A percentile compares a stretch with the other conserved stretches of the same genome.
phyloP scores from a whole-genome alignment of 2,888 invertebrate species.

The Drosophila anceps region DNA sequence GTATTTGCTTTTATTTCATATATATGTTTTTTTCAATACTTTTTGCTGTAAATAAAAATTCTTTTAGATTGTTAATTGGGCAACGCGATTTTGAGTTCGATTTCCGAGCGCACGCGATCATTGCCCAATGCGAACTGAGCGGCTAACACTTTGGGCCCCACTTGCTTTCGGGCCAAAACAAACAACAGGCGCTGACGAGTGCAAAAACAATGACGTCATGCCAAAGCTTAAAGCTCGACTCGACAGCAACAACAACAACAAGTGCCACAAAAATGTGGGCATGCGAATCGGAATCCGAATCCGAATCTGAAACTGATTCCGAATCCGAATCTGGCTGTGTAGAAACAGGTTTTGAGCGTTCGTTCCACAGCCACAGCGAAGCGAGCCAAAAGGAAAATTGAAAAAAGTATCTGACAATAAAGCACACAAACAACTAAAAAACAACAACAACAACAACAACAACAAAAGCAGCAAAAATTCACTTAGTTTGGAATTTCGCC shows the following conservation, averaged over 20 bases:
- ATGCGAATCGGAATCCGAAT: slow-evolving; percentile 66
- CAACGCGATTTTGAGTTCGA: slow-evolving; percentile 32
- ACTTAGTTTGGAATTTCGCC: slow-evolving; percentile 81
- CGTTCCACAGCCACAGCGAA: slow-evolving; percentile 71
- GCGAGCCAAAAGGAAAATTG: slow-evolving; percentile 76
- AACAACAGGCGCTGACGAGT: slow-evolving; percentile 36
- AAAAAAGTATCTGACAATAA: slow-evolving; percentile 60
- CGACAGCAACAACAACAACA: slow-evolving; percentile 32
- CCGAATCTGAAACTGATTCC: slow-evolving; percentile 71
- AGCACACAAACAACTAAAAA: slow-evolving; percentile 30
- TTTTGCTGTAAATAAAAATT: slow-evolving; percentile 29
- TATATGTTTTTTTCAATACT: neutral
- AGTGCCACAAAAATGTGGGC: slow-evolving; percentile 64
- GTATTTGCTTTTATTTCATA: slow-evolving; percentile 24
- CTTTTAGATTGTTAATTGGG: slow-evolving; percentile 36
- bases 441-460: slow-evolving; percentile 21
- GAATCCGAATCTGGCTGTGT: slow-evolving; percentile 71
- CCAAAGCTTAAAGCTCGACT: slow-evolving; percentile 66
- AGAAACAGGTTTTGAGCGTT: slow-evolving; percentile 70
- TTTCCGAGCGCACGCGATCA: slow-evolving; percentile 74
- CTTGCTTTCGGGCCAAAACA: slow-evolving; percentile 62
- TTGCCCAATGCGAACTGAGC: slow-evolving; percentile 81
- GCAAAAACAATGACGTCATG: slow-evolving; percentile 80
- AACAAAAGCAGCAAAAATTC: slow-evolving; percentile 60
- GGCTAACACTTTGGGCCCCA: slow-evolving; percentile 50